Evolutionary conservation across 2,888 invertebrate species (phyloP).

Genomic region (Amorpha juglandis): DNA sequence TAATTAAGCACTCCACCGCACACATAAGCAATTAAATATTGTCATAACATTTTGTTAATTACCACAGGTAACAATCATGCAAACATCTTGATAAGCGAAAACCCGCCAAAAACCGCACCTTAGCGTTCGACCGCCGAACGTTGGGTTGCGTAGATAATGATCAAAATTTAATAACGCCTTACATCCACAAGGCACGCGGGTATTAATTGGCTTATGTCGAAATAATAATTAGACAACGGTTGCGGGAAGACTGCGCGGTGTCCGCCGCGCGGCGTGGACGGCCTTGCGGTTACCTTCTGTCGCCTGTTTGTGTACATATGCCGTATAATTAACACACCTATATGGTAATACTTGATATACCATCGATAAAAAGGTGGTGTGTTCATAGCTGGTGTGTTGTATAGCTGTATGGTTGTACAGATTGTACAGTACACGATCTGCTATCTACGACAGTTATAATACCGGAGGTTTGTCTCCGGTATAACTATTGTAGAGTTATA

Average conservation of each 20-base stretch:
- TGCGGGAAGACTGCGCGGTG: constrained; percentile 30
- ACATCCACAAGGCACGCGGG: constrained; percentile 47
- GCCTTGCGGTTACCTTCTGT: constrained; percentile 51
- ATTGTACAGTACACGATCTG: too few relatives aligned
- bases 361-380: too few relatives aligned
- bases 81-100: constrained; percentile 43
- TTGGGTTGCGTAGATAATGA: constrained; percentile 49
- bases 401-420: too few relatives aligned
- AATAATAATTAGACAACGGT: constrained; percentile 52
- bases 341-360: too few relatives aligned
- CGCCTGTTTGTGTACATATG: constrained; percentile 32
- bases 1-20: constrained; percentile 7
- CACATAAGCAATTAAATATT: constrained; percentile 17
- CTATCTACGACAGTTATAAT: too few relatives aligned
- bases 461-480: too few relatives aligned
- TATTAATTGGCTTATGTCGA: constrained; percentile 59
- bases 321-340: too few relatives aligned
- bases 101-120: constrained; percentile 42
- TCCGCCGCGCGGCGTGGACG: constrained; percentile 32
- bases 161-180: constrained; percentile 61
- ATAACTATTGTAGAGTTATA: too few relatives aligned
- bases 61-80: constrained; percentile 36
- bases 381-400: too few relatives aligned
- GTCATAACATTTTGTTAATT: constrained; percentile 11
- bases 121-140: constrained; percentile 40